phyloP scores from a whole-genome alignment of 2,797 vertebrate species.

The Tadarida brasiliensis region DNA sequence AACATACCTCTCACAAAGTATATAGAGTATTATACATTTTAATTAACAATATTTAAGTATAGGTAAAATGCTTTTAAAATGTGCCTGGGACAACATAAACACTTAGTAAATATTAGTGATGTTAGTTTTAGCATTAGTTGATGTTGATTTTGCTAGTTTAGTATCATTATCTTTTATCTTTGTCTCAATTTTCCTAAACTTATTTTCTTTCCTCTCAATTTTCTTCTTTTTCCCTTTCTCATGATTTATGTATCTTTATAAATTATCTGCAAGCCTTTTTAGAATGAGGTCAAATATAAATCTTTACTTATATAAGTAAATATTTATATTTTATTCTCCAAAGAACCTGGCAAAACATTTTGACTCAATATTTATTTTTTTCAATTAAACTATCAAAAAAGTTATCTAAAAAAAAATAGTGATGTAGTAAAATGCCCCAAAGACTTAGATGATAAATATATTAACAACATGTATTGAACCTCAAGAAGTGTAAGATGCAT shows the following conservation, averaged over 20 bases:
- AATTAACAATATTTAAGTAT: neutral
- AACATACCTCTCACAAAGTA: neutral
- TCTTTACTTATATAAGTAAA: neutral
- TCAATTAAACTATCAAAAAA: neutral
- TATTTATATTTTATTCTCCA: neutral
- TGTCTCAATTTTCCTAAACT: neutral
- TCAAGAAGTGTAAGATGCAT: neutral
- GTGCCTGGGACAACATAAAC: neutral
- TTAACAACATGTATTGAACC: neutral
- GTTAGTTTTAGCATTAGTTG: neutral
- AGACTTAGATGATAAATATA: constrained; percentile 1
- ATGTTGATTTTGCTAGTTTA: neutral
- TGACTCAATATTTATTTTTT: neutral
- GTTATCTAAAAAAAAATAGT: neutral
- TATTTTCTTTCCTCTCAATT: neutral
- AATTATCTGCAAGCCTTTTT: neutral
- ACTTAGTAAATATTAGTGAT: neutral
- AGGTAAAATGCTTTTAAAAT: neutral
- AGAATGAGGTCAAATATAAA: neutral
- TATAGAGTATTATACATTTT: neutral
- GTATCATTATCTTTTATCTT: neutral
- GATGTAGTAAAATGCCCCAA: neutral
- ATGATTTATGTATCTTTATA: neutral
- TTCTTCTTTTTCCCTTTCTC: neutral
- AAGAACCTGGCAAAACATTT: neutral